Conservation (phyloP, 2,888 invertebrate species). For the Branchellion lobata region DNA sequence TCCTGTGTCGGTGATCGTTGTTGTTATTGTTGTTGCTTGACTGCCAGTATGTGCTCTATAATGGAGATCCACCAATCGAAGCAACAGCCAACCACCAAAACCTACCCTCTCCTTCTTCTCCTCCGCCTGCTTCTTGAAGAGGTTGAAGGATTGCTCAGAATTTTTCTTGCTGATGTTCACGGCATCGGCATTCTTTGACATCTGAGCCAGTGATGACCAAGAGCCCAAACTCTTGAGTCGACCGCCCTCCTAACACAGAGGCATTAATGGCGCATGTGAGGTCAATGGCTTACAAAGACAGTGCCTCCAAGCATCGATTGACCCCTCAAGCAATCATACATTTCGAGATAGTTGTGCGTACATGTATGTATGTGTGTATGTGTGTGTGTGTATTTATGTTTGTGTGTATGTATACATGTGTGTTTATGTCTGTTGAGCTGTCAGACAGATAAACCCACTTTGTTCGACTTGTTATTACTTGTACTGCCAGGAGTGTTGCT, state of each 20-base stretch:
- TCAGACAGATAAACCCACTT: neutral
- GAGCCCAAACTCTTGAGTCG: neutral
- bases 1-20: slow-evolving; percentile 19
- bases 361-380: too few species aligned
- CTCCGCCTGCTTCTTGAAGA: slow-evolving; percentile 39
- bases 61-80: too few species aligned
- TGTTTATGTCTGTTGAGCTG: too few species aligned
- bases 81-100: neutral
- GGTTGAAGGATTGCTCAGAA: slow-evolving; percentile 27
- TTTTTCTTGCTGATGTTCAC: neutral
- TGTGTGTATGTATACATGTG: too few species aligned
- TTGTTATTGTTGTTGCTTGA: too few species aligned
- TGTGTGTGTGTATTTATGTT: too few species aligned
- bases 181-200: neutral
- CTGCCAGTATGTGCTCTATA: too few species aligned
- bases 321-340: too few species aligned
- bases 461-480: neutral
- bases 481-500: neutral
- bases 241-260: too few species aligned
- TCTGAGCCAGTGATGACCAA: slow-evolving; percentile 13
- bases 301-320: too few species aligned
- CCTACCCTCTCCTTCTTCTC: slow-evolving; percentile 32
- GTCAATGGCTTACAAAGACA: too few species aligned
- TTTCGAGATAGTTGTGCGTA: too few species aligned
- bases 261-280: neutral